phyloP scores from a whole-genome alignment of 1,140 invertebrate species.

The Bombyx mandarina region DNA sequence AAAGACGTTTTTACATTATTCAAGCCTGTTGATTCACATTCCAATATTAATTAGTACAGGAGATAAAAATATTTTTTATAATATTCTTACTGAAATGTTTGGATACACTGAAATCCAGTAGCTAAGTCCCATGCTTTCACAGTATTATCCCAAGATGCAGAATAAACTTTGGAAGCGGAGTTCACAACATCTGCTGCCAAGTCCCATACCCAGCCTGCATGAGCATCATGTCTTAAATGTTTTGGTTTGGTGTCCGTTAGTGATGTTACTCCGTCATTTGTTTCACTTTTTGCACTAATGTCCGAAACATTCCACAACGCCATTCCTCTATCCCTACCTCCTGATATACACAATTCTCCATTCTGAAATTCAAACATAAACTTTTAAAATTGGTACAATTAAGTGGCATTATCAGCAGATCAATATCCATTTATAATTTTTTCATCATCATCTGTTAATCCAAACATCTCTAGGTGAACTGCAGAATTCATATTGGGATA shows the following conservation, averaged over 20 bases:
- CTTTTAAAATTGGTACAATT: neutral
- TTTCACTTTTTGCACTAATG: slow-evolving; percentile 23
- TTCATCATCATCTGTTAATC: too few relatives aligned
- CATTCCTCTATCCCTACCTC: slow-evolving; percentile 58
- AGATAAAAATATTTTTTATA: too few relatives aligned
- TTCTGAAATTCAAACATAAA: slow-evolving; percentile 29
- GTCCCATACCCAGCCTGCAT: slow-evolving; percentile 66
- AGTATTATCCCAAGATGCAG: slow-evolving; percentile 67
- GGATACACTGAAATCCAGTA: slow-evolving; percentile 38
- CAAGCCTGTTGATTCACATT: too few relatives aligned
- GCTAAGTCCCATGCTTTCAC: slow-evolving; percentile 64
- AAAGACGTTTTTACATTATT: too few relatives aligned
- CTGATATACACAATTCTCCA: slow-evolving; percentile 59
- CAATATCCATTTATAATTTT: too few relatives aligned
- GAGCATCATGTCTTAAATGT: slow-evolving; percentile 44
- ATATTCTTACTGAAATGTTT: slow-evolving; percentile 45
- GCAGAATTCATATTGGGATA: too few relatives aligned
- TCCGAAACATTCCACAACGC: slow-evolving; percentile 49
- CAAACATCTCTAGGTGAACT: too few relatives aligned
- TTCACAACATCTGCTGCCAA: slow-evolving; percentile 45
- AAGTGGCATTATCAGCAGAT: too few relatives aligned
- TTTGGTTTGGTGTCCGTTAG: slow-evolving; percentile 32
- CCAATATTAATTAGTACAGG: too few relatives aligned
- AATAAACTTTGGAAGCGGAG: slow-evolving; percentile 42
- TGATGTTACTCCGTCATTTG: slow-evolving; percentile 20